A percentile compares a stretch with the other conserved stretches of the same genome.
Evolutionary conservation across 2,797 vertebrate genomes (phyloP).

Genomic region (Staurois parvus): DNA sequence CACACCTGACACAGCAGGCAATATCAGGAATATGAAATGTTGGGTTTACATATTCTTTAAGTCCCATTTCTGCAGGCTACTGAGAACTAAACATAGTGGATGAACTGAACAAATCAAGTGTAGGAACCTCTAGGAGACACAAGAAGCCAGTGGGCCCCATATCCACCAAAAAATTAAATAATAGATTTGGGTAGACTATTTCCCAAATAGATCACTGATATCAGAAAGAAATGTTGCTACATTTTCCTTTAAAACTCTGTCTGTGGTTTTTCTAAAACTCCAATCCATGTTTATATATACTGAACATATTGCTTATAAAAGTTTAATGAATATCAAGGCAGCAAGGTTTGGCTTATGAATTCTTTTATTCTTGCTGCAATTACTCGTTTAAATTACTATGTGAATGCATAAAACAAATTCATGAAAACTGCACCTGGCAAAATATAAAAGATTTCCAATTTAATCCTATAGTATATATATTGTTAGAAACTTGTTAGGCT

Average conservation of each 20-base stretch:
- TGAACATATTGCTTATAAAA: constrained; percentile 41
- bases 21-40: no score
- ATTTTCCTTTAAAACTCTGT: not conserved
- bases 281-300: constrained; percentile 10
- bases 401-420: constrained; percentile 23
- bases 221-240: no score
- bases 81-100: no score
- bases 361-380: constrained; percentile 32
- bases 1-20: no score
- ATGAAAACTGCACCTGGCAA: constrained; percentile 39
- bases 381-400: constrained; percentile 10
- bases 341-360: constrained; percentile 18
- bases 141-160: no score
- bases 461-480: constrained; percentile 6
- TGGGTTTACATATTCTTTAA: no score
- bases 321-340: constrained; percentile 33
- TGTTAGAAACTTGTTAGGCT: constrained; percentile 5
- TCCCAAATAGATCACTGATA: no score
- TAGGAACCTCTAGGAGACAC: no score
- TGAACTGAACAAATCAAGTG: no score
- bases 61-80: no score
- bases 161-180: no score
- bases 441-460: constrained; percentile 4
- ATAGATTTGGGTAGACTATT: no score
- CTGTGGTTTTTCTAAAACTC: not conserved